Evolutionary conservation across 2,113 vertebrate genomes (phyloP).

Genomic region (Eonycteris spelaea): DNA sequence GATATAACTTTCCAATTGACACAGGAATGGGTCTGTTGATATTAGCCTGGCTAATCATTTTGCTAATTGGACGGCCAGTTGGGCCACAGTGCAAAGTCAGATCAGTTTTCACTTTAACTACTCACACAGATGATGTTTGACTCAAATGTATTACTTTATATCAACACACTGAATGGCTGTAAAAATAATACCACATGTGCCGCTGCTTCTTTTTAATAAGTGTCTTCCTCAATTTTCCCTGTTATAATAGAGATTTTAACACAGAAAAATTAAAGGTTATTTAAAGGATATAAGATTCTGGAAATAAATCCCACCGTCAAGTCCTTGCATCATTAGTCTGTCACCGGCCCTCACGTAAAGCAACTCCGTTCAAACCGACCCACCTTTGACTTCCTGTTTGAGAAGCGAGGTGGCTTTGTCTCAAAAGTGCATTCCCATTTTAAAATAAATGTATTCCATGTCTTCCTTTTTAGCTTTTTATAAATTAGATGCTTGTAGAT

Average conservation of each 20-base stretch:
- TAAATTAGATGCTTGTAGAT: not conserved
- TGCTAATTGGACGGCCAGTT: slow-evolving; percentile 83
- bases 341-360: slow-evolving; percentile 39
- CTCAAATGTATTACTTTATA: slow-evolving; percentile 88
- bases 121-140: slow-evolving; percentile 87
- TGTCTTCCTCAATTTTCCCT: slow-evolving; percentile 89
- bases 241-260: slow-evolving; percentile 82
- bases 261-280: slow-evolving; percentile 80
- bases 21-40: slow-evolving; percentile 81
- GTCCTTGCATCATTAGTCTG: not conserved
- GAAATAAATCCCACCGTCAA: slow-evolving; percentile 51
- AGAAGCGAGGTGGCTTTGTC: not conserved
- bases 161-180: slow-evolving; percentile 86
- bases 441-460: not conserved
- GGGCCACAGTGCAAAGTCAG: slow-evolving; percentile 74
- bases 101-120: slow-evolving; percentile 85
- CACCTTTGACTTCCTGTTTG: not conserved
- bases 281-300: slow-evolving; percentile 80
- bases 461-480: not conserved
- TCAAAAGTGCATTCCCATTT: not conserved
- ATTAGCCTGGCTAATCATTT: slow-evolving; percentile 86
- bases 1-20: slow-evolving; percentile 81
- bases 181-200: slow-evolving; percentile 87
- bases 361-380: not conserved
- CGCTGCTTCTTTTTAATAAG: slow-evolving; percentile 85